These are phyloP conservation scores for Caenorhabditis sp. DNA, from an alignment of 2,888 invertebrate genomes.

Conservation along the genomic window DNA sequence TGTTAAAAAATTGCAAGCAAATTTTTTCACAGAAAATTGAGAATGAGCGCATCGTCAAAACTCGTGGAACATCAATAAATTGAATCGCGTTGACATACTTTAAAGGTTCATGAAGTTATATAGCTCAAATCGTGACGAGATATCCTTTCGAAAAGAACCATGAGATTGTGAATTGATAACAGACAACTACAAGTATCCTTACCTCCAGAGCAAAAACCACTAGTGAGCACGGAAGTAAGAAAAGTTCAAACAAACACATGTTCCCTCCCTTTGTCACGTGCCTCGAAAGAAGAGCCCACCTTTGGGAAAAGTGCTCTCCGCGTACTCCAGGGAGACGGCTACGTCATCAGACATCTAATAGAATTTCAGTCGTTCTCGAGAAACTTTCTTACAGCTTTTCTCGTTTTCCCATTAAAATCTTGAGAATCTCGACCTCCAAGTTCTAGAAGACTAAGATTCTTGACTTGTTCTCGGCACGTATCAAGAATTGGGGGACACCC, in stretches of 20 bases:
- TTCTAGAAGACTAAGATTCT: conserved; percentile 4
- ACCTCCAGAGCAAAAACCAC: conserved; percentile 24
- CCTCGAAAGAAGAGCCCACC: not conserved
- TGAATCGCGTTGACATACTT: too few species aligned
- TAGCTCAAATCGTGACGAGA: too few species aligned
- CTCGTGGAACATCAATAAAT: too few species aligned
- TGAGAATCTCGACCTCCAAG: not conserved
- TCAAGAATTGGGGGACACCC: conserved; percentile 4
- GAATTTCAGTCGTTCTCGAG: conserved; percentile 16
- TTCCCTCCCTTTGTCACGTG: conserved; percentile 35
- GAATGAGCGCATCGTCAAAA: too few species aligned
- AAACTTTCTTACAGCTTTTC: too few species aligned
- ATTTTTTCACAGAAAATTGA: too few species aligned
- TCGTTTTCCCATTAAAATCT: not conserved
- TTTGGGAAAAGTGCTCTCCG: conserved; percentile 3
- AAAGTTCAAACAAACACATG: conserved; percentile 57
- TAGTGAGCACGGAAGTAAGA: conserved; percentile 20
- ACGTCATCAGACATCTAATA: conserved; percentile 3
- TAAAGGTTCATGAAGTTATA: too few species aligned
- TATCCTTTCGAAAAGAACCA: too few species aligned
- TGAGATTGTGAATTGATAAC: too few species aligned
- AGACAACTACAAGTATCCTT: too few species aligned
- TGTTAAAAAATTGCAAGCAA: too few species aligned
- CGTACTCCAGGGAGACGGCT: not conserved
- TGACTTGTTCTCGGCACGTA: not conserved